Evolutionary conservation across 1,140 invertebrate genomes (phyloP), one percentile per base, ranked within the genome.

Genomic region (Mycetomoellerius zeteki): DNA sequence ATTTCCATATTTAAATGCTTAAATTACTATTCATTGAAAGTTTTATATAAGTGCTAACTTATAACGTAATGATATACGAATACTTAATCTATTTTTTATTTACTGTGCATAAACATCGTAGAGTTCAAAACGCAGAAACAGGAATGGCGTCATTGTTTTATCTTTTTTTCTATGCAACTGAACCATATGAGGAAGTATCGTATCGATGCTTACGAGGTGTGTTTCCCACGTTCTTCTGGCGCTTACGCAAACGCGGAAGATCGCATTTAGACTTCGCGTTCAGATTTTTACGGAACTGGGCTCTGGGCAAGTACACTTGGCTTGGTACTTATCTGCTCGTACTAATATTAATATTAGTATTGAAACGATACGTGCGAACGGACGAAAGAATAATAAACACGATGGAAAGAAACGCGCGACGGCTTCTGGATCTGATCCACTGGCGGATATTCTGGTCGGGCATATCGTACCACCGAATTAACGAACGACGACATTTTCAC

Each of bases 401-500:
- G 81, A 62, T 30, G 81, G 21, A 21, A 47, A 84, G 88, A 78
- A 89, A 86, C 50, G 30, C 30, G 27, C 60, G 33, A n/a, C 71
- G 67, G 90, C 84, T 87, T 90, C 88, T 91, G 89, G 91, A 88
- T 90, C 62, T 72, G 89, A 90, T 92, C 89, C 67, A 84, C 64
- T 84, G 84, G 56, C 89, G 92, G 92, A 92, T 90, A 90, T 86
- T 91, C 88, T 89, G 88, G 90, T 62, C 88, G 91, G 54, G 43
- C 14, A 62, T 93, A 65, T 62, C 37, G 54, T 21, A 33, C 43
- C 43, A 58, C 72, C 73, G 71, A 52, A 33, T 84, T 76, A 47
- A 43, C 64, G 64, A 75, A 65, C 84, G 78, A 90, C 58, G 88
- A 71, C 86, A 76, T 80, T 77, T 67, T 85, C 37, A 52, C 43